Evolutionary conservation across 1,140 invertebrate species (phyloP).

Genomic region (Triops longicaudatus): DNA sequence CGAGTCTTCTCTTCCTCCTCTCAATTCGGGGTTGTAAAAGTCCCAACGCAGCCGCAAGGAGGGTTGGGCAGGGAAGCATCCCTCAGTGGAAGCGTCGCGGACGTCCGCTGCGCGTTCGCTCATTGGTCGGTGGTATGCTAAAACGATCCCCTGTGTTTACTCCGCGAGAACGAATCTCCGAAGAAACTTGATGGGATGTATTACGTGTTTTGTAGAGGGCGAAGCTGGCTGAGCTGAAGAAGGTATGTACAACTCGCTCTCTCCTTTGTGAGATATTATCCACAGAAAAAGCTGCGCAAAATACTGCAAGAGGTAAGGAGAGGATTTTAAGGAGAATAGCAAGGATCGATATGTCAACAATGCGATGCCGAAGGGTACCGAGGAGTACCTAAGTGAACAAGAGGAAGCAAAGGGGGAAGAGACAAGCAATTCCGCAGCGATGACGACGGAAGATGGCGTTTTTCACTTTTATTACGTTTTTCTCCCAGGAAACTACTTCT

Average conservation of each 20-base stretch:
- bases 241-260: no score
- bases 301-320: neutral
- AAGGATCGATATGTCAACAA: conserved; percentile 3
- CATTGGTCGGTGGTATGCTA: neutral
- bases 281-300: neutral
- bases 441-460: neutral
- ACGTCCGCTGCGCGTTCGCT: neutral
- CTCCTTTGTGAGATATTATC: no score
- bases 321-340: neutral
- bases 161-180: neutral
- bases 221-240: no score
- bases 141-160: neutral
- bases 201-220: no score
- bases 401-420: neutral
- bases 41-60: neutral
- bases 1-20: neutral
- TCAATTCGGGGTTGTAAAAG: neutral
- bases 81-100: neutral
- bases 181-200: neutral
- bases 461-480: neutral
- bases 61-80: no score
- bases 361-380: neutral
- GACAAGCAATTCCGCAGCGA: neutral
- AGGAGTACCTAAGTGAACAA: no score
- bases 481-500: neutral